Conservation (phyloP, 2,113 vertebrate species). For the Patagioenas fasciata region DNA sequence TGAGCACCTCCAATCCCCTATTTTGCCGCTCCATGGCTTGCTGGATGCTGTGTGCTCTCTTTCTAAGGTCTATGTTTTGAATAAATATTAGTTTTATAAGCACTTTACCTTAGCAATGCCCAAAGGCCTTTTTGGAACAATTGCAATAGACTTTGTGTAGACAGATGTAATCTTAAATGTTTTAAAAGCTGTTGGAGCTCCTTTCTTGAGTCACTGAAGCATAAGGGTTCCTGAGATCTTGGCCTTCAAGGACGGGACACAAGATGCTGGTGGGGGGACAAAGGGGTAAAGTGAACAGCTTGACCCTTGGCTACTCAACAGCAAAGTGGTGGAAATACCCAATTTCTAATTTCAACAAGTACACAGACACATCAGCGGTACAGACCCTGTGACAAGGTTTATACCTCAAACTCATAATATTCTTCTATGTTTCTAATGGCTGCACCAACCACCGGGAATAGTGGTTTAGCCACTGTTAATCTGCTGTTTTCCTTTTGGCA, state of each 20-base stretch:
- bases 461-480: neutral
- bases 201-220: neutral
- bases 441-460: neutral
- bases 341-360: neutral
- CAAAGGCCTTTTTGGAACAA: neutral
- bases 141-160: neutral
- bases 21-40: neutral
- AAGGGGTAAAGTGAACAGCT: neutral
- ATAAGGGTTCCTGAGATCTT: neutral
- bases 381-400: neutral
- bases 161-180: neutral
- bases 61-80: neutral
- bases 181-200: neutral
- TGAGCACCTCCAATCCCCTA: neutral
- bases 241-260: neutral
- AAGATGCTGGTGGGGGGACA: fast-evolving
- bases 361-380: too few relatives aligned
- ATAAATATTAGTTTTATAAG: neutral
- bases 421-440: neutral
- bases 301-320: neutral
- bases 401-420: neutral
- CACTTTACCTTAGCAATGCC: neutral
- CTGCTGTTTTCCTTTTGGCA: neutral
- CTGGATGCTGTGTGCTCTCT: neutral
- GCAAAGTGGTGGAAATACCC: neutral